These are phyloP conservation scores for Lagria hirta DNA, from an alignment of 2,888 invertebrate genomes.

Conservation along the genomic window DNA sequence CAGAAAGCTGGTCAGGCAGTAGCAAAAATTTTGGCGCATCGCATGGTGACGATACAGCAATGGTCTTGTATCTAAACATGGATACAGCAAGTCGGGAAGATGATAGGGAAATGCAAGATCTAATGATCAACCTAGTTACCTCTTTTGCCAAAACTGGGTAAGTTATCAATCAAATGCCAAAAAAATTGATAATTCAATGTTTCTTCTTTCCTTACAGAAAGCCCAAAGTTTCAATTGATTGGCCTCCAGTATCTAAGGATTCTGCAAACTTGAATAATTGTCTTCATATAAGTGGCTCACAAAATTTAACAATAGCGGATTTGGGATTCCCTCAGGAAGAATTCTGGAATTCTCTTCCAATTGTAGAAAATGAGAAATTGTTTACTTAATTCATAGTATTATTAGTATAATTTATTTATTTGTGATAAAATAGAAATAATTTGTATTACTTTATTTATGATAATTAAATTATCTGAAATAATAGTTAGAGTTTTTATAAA, in stretches of 20 bases:
- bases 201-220: slow-evolving; percentile 11
- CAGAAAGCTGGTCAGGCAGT: slow-evolving; percentile 58
- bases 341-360: slow-evolving; percentile 57
- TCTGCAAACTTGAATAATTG: slow-evolving; percentile 53
- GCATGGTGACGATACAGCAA: slow-evolving; percentile 64
- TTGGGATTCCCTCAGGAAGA: slow-evolving; percentile 56
- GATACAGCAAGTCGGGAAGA: no score
- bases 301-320: slow-evolving; percentile 53
- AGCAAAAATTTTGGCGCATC: slow-evolving; percentile 56
- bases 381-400: no score
- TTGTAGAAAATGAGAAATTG: slow-evolving; percentile 4
- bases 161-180: slow-evolving; percentile 28
- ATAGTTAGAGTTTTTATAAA: no score
- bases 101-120: slow-evolving; percentile 56
- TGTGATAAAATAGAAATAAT: no score
- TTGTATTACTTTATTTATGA: no score
- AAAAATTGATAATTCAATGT: background rate
- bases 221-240: slow-evolving; percentile 40
- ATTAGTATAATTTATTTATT: no score
- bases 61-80: slow-evolving; percentile 54
- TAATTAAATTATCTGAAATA: no score
- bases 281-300: slow-evolving; percentile 56
- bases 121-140: slow-evolving; percentile 57
- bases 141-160: slow-evolving; percentile 61
- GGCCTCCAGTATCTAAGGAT: slow-evolving; percentile 56